A percentile compares a stretch with the other conserved stretches of the same genome.
phyloP scores from a whole-genome alignment of 2,888 invertebrate genomes.

The Aquatica leii region DNA sequence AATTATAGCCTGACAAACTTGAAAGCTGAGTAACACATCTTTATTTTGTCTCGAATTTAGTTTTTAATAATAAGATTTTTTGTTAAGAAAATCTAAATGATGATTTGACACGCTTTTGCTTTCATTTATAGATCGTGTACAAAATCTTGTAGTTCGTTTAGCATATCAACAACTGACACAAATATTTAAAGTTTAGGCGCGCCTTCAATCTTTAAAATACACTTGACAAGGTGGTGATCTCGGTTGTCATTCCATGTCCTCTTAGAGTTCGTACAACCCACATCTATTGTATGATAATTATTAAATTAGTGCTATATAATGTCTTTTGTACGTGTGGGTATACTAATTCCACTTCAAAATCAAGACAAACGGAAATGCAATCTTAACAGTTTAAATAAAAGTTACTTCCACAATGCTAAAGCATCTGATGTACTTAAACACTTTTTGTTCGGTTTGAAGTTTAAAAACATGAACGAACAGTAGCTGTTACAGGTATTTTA shows the following conservation, averaged over 20 bases:
- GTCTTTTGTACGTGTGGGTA: conserved; percentile 25
- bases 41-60: too few relatives aligned
- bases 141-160: neutral
- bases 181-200: conserved; percentile 37
- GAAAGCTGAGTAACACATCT: too few relatives aligned
- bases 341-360: conserved; percentile 19
- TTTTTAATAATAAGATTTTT: too few relatives aligned
- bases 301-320: conserved; percentile 33
- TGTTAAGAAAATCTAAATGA: neutral
- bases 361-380: conserved; percentile 21
- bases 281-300: conserved; percentile 39
- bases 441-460: too few relatives aligned
- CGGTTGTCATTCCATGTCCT: conserved; percentile 42
- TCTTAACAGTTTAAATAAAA: neutral
- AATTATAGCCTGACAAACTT: conserved; percentile 7
- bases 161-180: conserved; percentile 13
- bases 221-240: conserved; percentile 44
- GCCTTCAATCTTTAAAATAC: conserved; percentile 39
- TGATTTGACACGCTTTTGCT: neutral
- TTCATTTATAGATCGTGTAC: neutral
- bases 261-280: conserved; percentile 40
- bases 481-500: too few relatives aligned
- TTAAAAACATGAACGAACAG: too few relatives aligned
- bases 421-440: too few relatives aligned
- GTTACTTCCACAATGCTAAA: too few relatives aligned